A percentile compares a stretch with the other conserved stretches of the same genome.
Conservation (phyloP, 2,888 invertebrate genomes). For the Chelonus formosanus region DNA sequence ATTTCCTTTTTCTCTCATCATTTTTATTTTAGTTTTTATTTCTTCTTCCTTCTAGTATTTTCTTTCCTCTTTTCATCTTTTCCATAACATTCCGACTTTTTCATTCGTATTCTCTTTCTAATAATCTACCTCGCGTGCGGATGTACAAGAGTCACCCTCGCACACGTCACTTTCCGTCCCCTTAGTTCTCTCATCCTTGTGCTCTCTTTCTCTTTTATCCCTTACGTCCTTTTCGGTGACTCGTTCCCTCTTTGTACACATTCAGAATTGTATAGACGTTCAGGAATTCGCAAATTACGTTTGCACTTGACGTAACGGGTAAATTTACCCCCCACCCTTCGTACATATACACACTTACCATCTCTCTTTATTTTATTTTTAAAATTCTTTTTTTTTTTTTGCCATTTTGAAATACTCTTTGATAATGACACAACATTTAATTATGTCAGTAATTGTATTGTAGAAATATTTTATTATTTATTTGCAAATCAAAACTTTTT, state of each 20-base stretch:
- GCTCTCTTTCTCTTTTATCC: slow-evolving; percentile 4
- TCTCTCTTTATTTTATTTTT: no score
- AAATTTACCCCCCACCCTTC: slow-evolving; percentile 37
- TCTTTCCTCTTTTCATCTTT: slow-evolving; percentile 1
- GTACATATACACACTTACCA: neutral
- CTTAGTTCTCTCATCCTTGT: slow-evolving; percentile 11
- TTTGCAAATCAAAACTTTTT: no score
- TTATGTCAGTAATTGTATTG: no score
- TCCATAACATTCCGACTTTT: neutral
- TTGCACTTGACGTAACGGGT: slow-evolving; percentile 41
- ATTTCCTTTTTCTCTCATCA: slow-evolving; percentile 1
- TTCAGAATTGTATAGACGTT: slow-evolving; percentile 13
- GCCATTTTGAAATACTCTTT: no score
- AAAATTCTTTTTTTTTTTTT: no score
- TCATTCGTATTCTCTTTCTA: slow-evolving; percentile 1
- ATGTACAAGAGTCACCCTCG: slow-evolving; percentile 20
- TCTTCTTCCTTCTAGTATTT: neutral
- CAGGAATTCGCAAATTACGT: slow-evolving; percentile 43
- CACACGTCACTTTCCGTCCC: slow-evolving; percentile 30
- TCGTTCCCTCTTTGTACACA: slow-evolving; percentile 9
- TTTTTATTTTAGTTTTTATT: neutral
- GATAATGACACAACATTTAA: no score
- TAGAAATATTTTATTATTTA: no score
- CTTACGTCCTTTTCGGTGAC: slow-evolving; percentile 5
- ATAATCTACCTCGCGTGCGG: neutral